phyloP scores from a whole-genome alignment of 2,797 vertebrate species.

The Coreius guichenoti region DNA sequence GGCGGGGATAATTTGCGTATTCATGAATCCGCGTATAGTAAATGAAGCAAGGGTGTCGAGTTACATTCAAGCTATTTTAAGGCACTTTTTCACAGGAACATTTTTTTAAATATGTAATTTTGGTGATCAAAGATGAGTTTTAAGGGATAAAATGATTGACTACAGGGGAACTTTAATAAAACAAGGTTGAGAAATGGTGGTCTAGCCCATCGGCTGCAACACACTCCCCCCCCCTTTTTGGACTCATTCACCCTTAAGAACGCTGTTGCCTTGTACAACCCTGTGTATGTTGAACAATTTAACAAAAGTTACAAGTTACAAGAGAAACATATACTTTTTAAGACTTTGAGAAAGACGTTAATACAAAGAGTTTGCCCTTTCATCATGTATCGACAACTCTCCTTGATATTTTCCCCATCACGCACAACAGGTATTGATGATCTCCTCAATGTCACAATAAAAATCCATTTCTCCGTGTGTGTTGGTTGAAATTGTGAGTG shows the following conservation, averaged over 20 bases:
- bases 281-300: conserved; percentile 10
- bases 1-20: too few species aligned
- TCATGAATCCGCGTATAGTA: too few species aligned
- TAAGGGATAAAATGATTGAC: too few species aligned
- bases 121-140: too few species aligned
- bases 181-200: not conserved
- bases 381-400: conserved; percentile 37
- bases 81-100: too few species aligned
- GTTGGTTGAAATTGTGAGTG: conserved; percentile 44
- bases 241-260: not conserved
- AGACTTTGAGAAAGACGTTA: conserved; percentile 17
- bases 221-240: not conserved
- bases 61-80: too few species aligned
- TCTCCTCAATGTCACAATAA: conserved; percentile 54
- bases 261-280: not conserved
- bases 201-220: not conserved
- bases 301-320: conserved; percentile 6
- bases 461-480: conserved; percentile 50
- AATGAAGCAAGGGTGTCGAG: too few species aligned
- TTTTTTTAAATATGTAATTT: too few species aligned
- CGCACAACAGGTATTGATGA: conserved; percentile 45
- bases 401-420: conserved; percentile 37
- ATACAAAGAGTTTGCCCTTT: conserved; percentile 42
- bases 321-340: conserved; percentile 30
- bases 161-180: not conserved